Evolutionary conservation across 2,113 vertebrate genomes (phyloP).

Genomic region (Galbula dea): DNA sequence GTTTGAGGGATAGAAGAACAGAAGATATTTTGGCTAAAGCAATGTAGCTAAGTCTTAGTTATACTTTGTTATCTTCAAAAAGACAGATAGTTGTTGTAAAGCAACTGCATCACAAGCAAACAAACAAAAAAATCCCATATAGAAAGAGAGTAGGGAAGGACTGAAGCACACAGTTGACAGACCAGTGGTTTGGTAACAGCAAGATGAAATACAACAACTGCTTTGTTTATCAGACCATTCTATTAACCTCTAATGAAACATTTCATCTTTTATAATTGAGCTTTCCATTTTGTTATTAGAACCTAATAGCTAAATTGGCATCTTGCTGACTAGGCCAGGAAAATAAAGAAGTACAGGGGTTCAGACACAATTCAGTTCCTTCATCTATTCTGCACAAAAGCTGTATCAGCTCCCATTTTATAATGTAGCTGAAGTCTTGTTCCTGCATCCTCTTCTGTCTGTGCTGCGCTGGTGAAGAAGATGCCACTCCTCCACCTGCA

Average conservation of each 20-base stretch:
- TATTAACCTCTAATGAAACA: constrained; percentile 25
- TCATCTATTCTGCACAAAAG: not conserved
- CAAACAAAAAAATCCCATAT: too few species aligned
- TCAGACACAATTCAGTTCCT: not conserved
- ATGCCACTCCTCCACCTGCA: not conserved
- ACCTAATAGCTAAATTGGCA: constrained; percentile 30
- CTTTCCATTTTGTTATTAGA: constrained; percentile 35
- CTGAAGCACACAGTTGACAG: not conserved
- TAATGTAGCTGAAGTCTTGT: rapidly evolving
- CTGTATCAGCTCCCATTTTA: not conserved
- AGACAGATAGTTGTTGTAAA: not conserved
- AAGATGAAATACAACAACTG: not conserved
- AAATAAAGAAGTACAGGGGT: not conserved
- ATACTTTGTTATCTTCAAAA: constrained; percentile 16
- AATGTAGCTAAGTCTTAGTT: not conserved
- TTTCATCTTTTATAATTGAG: constrained; percentile 42
- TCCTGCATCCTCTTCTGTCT: not conserved
- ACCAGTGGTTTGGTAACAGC: not conserved
- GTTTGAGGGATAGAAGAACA: not conserved
- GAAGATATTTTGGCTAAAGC: not conserved
- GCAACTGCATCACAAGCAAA: not conserved
- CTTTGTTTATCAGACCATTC: constrained; percentile 32
- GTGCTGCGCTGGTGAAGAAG: not conserved
- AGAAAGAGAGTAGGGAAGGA: not conserved
- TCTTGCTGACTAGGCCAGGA: not conserved